A percentile compares a stretch with the other conserved stretches of the same genome.
phyloP scores from a whole-genome alignment of 2,797 vertebrate genomes.

The Eulemur albifrons region DNA sequence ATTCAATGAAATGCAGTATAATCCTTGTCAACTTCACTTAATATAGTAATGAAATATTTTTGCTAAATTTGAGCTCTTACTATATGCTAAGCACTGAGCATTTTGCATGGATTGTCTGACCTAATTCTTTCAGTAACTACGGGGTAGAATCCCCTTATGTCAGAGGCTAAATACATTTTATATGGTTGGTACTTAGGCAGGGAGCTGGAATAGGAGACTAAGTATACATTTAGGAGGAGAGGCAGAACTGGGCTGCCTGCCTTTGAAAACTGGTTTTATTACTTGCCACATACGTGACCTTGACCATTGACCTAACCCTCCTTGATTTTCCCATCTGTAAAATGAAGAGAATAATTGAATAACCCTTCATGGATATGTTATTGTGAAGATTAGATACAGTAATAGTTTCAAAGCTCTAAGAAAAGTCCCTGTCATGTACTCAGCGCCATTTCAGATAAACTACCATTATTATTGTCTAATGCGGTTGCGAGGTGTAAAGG shows the following conservation, averaged over 20 bases:
- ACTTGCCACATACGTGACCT: fast-evolving
- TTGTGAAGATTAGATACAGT: not conserved
- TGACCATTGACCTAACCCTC: not conserved
- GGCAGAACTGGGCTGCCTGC: not conserved
- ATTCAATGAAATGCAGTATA: not conserved
- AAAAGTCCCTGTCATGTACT: not conserved
- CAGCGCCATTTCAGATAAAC: not conserved
- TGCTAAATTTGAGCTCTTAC: not conserved
- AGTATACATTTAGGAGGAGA: fast-evolving
- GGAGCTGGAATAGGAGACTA: not conserved
- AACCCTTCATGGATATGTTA: not conserved
- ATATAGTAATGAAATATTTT: not conserved
- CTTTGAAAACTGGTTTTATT: not conserved
- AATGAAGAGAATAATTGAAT: not conserved
- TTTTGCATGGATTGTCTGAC: not conserved
- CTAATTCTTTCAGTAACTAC: not conserved
- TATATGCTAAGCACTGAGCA: not conserved
- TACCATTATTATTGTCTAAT: not conserved
- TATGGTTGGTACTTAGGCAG: not conserved
- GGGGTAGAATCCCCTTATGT: not conserved
- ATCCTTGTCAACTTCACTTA: not conserved
- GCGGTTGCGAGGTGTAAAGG: not conserved
- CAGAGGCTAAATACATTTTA: not conserved
- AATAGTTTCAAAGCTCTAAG: not conserved
- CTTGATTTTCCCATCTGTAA: not conserved